Evolutionary conservation across 2,797 vertebrate genomes (phyloP).

Genomic region (Smutsia gigantea): DNA sequence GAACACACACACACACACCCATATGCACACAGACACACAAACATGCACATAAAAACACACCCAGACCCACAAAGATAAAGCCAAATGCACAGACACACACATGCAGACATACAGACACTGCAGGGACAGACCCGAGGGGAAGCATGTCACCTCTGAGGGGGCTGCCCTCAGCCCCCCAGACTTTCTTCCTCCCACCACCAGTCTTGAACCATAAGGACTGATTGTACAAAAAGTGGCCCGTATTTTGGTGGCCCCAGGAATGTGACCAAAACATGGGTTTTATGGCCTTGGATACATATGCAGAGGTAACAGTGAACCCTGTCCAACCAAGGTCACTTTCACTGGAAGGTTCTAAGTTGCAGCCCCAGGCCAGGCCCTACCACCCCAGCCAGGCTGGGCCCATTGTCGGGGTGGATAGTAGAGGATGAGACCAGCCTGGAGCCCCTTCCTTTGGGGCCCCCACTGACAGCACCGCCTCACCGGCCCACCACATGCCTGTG

Average conservation of each 20-base stretch:
- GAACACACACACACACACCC: not conserved
- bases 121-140: not conserved
- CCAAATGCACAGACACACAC: not conserved
- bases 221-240: not conserved
- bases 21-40: not conserved
- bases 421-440: too few relatives aligned
- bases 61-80: not conserved
- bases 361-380: not conserved
- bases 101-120: not conserved
- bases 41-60: not conserved
- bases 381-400: not conserved
- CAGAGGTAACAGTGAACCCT: not conserved
- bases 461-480: not conserved
- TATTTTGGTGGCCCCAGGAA: not conserved
- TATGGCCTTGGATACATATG: not conserved
- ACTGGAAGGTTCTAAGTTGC: not conserved
- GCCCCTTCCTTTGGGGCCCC: not conserved
- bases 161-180: not conserved
- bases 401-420: not conserved
- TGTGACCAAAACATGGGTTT: not conserved
- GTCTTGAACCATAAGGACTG: not conserved
- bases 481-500: not conserved
- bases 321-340: not conserved
- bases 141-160: too few relatives aligned
- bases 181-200: not conserved